phyloP scores from a whole-genome alignment of 2,113 vertebrate species.

The Heteronetta atricapilla region DNA sequence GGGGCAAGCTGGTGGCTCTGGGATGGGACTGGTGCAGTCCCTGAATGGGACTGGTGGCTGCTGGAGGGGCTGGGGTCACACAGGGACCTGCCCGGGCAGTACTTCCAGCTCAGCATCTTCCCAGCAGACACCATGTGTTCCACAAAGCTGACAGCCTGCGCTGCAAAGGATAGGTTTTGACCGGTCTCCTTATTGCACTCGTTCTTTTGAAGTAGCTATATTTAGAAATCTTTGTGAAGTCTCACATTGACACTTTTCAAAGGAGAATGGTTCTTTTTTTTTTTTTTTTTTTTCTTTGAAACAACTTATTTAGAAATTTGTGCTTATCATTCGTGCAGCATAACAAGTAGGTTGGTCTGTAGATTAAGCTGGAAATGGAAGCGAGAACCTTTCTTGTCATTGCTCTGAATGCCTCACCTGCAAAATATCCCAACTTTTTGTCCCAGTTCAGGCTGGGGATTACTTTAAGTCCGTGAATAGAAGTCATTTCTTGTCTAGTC shows the following conservation, averaged over 20 bases:
- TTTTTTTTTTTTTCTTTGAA: not conserved
- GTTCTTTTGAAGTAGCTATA: constrained; percentile 57
- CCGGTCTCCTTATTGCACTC: constrained; percentile 32
- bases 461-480: not conserved
- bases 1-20: not conserved
- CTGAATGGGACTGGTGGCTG: no score
- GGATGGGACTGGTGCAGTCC: not conserved
- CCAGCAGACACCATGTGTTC: not conserved
- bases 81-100: not conserved
- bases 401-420: not conserved
- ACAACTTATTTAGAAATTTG: constrained; percentile 36
- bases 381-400: not conserved
- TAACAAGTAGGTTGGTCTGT: not conserved
- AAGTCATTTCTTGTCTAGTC: not conserved
- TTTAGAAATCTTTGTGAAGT: constrained; percentile 69
- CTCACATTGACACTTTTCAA: constrained; percentile 22
- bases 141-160: constrained; percentile 8
- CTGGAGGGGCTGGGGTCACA: rapidly evolving
- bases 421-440: not conserved
- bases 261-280: not conserved
- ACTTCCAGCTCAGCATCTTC: not conserved
- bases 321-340: constrained; percentile 17
- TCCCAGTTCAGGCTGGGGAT: not conserved
- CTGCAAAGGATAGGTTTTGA: constrained; percentile 12
- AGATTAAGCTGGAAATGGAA: not conserved